A percentile compares a stretch with the other conserved stretches of the same genome.
Conservation (phyloP, 2,113 vertebrate genomes). For the Plotosus lineatus region DNA sequence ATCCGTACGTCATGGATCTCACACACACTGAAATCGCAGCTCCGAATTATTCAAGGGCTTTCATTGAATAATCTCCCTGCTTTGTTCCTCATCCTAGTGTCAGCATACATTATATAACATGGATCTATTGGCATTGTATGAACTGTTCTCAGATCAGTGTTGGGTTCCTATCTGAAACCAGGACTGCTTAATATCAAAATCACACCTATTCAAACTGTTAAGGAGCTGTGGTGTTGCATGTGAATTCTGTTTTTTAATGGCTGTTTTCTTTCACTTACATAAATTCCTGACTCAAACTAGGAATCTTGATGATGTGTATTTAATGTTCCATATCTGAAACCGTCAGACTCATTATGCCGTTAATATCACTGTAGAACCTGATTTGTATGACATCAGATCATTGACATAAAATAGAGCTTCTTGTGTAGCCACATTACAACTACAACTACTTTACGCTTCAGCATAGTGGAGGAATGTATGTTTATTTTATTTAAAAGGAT, state of each 20-base stretch:
- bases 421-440: neutral
- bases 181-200: neutral
- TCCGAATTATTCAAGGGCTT: neutral
- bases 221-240: neutral
- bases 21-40: neutral
- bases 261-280: neutral
- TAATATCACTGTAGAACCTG: neutral
- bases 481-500: neutral
- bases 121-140: neutral
- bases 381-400: neutral
- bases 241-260: neutral
- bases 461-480: neutral
- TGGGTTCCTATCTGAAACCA: neutral
- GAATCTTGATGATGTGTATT: neutral
- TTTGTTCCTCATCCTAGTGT: neutral
- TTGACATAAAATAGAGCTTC: neutral
- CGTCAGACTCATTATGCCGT: neutral
- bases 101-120: neutral
- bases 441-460: neutral
- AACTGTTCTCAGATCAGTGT: neutral
- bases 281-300: neutral
- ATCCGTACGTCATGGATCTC: conserved; percentile 39
- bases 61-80: neutral
- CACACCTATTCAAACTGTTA: neutral
- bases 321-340: neutral